Evolutionary conservation across 37 sponge, comb jelly and placozoan species (phyloP), one percentile per base, ranked within the genome.

Genomic region (Amphimedon queenslandica): DNA sequence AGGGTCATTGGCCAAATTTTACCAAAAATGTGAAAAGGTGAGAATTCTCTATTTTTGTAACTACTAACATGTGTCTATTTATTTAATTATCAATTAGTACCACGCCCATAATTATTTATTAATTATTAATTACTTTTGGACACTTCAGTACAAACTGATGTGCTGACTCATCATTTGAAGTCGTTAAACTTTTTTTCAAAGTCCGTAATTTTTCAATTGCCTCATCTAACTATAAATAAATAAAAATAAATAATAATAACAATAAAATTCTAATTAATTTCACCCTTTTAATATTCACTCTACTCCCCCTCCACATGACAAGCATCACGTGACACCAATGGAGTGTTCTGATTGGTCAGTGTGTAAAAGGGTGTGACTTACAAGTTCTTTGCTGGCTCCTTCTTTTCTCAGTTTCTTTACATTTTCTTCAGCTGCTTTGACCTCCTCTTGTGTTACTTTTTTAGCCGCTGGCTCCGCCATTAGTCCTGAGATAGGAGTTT

Each of bases 61-160:
- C n/a, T n/a, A 47, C 53, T 47, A 8, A 47, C 53, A 47, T 47
- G 53, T 13, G 13, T 13, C 8, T 47, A 47, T 18, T 47, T 47
- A 47, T 47, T 18, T 13, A 47, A 47, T 18, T 47, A 47, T 18
- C 13, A 47, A 47, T 47, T 47, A 47, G 8, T 18, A 47, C 53
- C 13, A 47, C 13, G 53, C 53, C 53, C 8, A 47, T 47, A 47
- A 13, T 47, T 47, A 47, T 47, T 47, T 8, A 47, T n/a, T n/a
- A n/a, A n/a, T n/a, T 47, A 47, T 13, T 47, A 47, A 21, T 63
- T 71, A 85, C 91, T 65, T 90, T 90, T 55, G 91, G 82, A 37
- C 79, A 73, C 38, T 90, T 90, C 34, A 90, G 86, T n/a, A 77
- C 81, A 63, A 81, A 90, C 33, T 90, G 61, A 25, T 11, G 8